Evolutionary conservation across 2,797 vertebrate species (phyloP).

Genomic region (Spinus olivaceus): DNA sequence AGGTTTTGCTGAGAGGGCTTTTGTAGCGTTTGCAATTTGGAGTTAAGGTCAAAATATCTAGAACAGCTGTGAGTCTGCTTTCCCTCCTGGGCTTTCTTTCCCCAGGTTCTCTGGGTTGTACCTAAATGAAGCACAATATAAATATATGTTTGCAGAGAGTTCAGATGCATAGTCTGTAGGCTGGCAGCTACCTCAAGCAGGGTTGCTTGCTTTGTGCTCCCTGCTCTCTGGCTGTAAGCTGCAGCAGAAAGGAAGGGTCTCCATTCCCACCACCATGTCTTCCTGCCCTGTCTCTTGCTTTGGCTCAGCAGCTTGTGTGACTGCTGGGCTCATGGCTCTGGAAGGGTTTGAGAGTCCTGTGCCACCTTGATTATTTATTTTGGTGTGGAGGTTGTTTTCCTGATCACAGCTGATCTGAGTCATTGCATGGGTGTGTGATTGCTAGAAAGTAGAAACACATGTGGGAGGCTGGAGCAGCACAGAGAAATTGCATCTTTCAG

Average conservation of each 20-base stretch:
- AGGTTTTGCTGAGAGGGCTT: background rate
- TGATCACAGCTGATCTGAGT: background rate
- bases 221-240: background rate
- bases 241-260: background rate
- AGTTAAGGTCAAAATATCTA: background rate
- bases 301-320: fast-evolving
- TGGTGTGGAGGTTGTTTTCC: background rate
- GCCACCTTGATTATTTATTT: background rate
- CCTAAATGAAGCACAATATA: background rate
- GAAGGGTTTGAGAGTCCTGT: background rate
- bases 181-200: background rate
- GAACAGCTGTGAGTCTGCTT: background rate
- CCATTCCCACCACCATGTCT: fast-evolving
- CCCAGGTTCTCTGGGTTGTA: background rate
- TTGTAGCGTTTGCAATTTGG: background rate
- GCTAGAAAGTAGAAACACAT: background rate
- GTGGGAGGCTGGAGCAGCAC: background rate
- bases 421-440: background rate
- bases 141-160: background rate
- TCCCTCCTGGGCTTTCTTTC: background rate
- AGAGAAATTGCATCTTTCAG: background rate
- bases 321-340: background rate
- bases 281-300: background rate
- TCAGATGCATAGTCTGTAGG: fast-evolving
- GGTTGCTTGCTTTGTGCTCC: background rate